Conservation (phyloP, 2,888 invertebrate species). For the Chesias legatella region DNA sequence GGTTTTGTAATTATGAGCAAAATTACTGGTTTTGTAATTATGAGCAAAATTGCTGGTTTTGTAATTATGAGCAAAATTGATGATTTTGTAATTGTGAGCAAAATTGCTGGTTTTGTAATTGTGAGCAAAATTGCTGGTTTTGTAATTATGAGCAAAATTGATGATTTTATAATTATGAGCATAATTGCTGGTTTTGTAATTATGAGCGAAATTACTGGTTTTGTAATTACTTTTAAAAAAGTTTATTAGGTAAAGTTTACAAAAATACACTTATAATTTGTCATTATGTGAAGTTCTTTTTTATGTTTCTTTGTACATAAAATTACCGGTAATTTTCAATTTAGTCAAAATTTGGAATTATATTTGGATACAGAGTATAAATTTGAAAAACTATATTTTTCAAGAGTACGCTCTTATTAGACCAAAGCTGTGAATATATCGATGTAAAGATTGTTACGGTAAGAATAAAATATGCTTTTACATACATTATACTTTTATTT, state of each 20-base stretch:
- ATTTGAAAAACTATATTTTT: constrained; percentile 37
- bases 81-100: neutral
- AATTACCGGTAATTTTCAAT: no score
- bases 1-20: neutral
- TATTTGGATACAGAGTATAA: constrained; percentile 34
- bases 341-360: constrained; percentile 7
- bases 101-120: neutral
- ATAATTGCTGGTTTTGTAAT: no score
- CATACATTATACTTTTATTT: constrained; percentile 36
- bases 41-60: constrained; percentile 2
- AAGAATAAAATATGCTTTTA: constrained; percentile 60
- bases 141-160: no score
- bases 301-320: no score
- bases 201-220: no score
- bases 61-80: neutral
- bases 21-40: neutral
- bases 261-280: no score
- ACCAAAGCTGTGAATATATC: constrained; percentile 75
- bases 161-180: no score
- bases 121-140: no score
- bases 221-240: no score
- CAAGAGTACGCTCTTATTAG: constrained; percentile 62
- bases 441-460: constrained; percentile 58
- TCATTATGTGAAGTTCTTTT: no score
- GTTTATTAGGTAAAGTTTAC: no score